Evolutionary conservation across 1,140 invertebrate genomes (phyloP).

Genomic region (Orchesella cincta): DNA sequence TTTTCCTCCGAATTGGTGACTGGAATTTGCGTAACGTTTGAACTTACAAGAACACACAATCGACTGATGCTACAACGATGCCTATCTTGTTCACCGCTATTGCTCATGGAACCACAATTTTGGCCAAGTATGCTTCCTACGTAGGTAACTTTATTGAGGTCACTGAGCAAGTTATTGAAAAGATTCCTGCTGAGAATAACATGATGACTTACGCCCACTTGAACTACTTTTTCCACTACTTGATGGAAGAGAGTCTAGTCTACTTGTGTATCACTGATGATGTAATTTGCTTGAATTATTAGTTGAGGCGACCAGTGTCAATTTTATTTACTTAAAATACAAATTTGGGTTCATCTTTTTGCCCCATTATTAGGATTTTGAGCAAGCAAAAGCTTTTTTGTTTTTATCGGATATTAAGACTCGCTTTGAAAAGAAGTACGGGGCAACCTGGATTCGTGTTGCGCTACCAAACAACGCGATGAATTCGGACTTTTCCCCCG

Average conservation of each 20-base stretch:
- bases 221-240: slow-evolving; percentile 89
- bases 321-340: slow-evolving; percentile 51
- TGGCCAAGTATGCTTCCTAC: slow-evolving; percentile 87
- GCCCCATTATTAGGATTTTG: slow-evolving; percentile 92
- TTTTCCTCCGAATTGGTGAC: no score
- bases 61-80: slow-evolving; percentile 66
- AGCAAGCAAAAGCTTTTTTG: slow-evolving; percentile 83
- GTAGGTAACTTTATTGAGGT: slow-evolving; percentile 92
- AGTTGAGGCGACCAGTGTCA: slow-evolving; percentile 21
- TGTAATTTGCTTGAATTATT: slow-evolving; percentile 63
- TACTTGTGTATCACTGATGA: slow-evolving; percentile 94
- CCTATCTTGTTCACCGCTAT: slow-evolving; percentile 86
- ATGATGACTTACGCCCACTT: slow-evolving; percentile 90
- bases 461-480: slow-evolving; percentile 90
- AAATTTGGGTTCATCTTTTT: no score
- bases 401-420: slow-evolving; percentile 88
- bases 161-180: slow-evolving; percentile 83
- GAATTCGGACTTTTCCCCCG: slow-evolving; percentile 86
- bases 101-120: slow-evolving; percentile 78
- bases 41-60: no score
- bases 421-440: slow-evolving; percentile 81
- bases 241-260: slow-evolving; percentile 80
- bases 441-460: slow-evolving; percentile 70
- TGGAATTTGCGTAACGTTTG: no score
- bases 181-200: slow-evolving; percentile 80